Conservation (phyloP, 2,888 invertebrate genomes). For the Catonia carolina region DNA sequence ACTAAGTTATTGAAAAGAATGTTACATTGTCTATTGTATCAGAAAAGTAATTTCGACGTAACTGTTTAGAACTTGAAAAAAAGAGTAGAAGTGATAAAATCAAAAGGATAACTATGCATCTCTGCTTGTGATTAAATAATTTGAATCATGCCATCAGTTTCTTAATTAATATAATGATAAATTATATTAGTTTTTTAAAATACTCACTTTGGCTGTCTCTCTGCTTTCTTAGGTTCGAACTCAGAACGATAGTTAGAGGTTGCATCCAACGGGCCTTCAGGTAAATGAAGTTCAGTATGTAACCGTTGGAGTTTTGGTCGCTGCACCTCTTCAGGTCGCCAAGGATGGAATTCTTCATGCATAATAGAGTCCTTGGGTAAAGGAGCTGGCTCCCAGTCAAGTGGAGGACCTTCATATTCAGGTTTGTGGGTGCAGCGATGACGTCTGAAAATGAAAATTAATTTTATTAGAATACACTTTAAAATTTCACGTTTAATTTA, state of each 20-base stretch:
- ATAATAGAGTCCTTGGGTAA: constrained; percentile 37
- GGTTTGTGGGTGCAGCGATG: constrained; percentile 73
- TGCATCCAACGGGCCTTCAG: constrained; percentile 41
- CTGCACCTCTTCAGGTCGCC: constrained; percentile 37
- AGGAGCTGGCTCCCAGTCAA: constrained; percentile 32
- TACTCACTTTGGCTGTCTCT: constrained; percentile 50
- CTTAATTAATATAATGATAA: no score
- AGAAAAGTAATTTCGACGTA: no score
- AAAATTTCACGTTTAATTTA: background rate
- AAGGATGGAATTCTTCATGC: constrained; percentile 38
- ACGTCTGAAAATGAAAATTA: constrained; percentile 53
- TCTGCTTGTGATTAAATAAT: no score
- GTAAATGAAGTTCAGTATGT: constrained; percentile 37
- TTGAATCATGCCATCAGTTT: no score
- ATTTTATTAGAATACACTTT: background rate
- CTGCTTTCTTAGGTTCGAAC: constrained; percentile 58
- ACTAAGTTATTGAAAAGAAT: no score
- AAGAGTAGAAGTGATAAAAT: no score
- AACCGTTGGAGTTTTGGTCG: constrained; percentile 39
- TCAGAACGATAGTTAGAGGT: constrained; percentile 57
- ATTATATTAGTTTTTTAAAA: no score
- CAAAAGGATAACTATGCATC: no score
- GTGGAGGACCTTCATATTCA: constrained; percentile 38
- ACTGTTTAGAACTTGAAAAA: no score
- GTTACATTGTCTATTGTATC: no score